Evolutionary conservation across 2,888 invertebrate species (phyloP).

Genomic region (Heliconius ismenius): DNA sequence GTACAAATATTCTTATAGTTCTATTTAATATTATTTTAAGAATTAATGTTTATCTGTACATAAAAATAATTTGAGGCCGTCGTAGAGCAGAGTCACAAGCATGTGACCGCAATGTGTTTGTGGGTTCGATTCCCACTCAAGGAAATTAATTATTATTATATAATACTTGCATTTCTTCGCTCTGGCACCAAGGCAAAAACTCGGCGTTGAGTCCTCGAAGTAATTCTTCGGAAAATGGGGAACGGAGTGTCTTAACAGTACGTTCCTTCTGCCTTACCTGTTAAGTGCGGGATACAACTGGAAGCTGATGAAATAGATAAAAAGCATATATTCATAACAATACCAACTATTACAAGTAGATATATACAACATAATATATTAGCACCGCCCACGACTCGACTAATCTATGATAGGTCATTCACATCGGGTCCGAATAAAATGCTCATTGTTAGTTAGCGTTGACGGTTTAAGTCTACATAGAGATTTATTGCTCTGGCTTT

Average conservation of each 20-base stretch:
- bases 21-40: not conserved
- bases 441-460: slow-evolving; percentile 51
- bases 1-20: not conserved
- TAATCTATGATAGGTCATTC: slow-evolving; percentile 53
- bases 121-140: too few species aligned
- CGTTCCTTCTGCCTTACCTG: not conserved
- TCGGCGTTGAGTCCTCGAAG: not conserved
- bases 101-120: not conserved
- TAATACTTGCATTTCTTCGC: not conserved
- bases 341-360: slow-evolving; percentile 20
- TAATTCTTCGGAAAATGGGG: not conserved
- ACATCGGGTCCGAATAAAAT: slow-evolving; percentile 51
- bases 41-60: not conserved
- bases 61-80: not conserved
- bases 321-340: not conserved
- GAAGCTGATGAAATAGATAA: not conserved
- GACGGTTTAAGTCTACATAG: slow-evolving; percentile 43
- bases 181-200: not conserved
- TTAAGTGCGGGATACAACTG: not conserved
- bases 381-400: slow-evolving; percentile 48
- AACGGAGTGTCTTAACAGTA: not conserved
- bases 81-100: not conserved
- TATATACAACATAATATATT: slow-evolving; percentile 40
- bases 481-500: slow-evolving; percentile 45
- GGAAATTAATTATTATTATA: too few species aligned